Conservation (phyloP, 2,888 invertebrate species). For the Phorcus lineatus region DNA sequence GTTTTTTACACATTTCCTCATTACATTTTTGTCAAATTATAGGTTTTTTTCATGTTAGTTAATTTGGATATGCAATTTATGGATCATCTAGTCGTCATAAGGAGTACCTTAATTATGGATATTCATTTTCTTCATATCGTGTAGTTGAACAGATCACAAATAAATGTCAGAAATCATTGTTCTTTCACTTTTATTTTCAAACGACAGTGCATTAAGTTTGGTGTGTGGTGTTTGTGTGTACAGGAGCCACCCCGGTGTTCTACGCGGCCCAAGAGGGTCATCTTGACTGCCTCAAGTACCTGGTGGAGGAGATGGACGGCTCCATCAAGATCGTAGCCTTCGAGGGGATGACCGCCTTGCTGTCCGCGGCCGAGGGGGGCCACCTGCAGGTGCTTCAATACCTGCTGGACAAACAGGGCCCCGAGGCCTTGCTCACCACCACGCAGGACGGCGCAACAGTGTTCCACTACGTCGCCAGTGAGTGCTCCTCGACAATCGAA, state of each 20-base stretch:
- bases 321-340: conserved; percentile 87
- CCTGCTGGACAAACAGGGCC: conserved; percentile 39
- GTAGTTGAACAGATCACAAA: too few relatives aligned
- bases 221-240: too few relatives aligned
- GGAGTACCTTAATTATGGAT: too few relatives aligned
- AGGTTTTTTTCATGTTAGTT: too few relatives aligned
- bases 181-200: too few relatives aligned
- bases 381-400: conserved; percentile 79
- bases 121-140: too few relatives aligned
- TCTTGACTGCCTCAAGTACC: conserved; percentile 87
- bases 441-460: conserved; percentile 89
- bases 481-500: background rate
- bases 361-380: conserved; percentile 91
- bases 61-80: too few relatives aligned
- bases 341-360: conserved; percentile 91
- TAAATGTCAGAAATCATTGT: too few relatives aligned
- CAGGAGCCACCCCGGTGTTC: conserved; percentile 90
- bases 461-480: conserved; percentile 89
- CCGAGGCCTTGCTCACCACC: conserved; percentile 29
- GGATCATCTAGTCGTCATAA: too few relatives aligned
- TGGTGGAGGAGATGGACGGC: conserved; percentile 88
- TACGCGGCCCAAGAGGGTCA: conserved; percentile 92
- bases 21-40: too few relatives aligned
- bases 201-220: too few relatives aligned
- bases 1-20: too few relatives aligned